Percentiles rank a stretch among this genome's conserved stretches.
Conservation (phyloP, 2,797 vertebrate genomes). For the Micromesistius poutassou region DNA sequence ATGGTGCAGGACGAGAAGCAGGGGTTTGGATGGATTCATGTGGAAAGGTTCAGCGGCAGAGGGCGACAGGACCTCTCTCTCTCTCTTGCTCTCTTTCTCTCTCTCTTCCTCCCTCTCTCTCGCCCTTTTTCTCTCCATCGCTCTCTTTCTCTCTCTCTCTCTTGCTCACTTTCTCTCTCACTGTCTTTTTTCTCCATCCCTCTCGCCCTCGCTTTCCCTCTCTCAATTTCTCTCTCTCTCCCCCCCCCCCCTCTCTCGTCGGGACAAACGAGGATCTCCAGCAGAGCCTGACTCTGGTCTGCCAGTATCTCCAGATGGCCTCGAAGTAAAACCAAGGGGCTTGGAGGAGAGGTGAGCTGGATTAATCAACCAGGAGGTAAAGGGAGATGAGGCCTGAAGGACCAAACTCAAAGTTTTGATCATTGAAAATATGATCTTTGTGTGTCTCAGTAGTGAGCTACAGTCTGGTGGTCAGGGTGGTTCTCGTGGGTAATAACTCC, state of each 20-base stretch:
- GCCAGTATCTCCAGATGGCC: slow-evolving; percentile 3
- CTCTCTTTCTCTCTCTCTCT: background rate
- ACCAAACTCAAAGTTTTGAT: slow-evolving; percentile 2
- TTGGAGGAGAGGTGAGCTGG: slow-evolving; percentile 6
- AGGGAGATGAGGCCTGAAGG: slow-evolving; percentile 17
- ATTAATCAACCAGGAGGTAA: background rate
- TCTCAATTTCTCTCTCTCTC: background rate
- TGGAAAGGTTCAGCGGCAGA: background rate
- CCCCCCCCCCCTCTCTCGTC: background rate
- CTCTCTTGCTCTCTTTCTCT: background rate
- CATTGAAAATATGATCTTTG: background rate
- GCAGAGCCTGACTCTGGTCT: slow-evolving; percentile 11
- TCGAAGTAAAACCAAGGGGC: slow-evolving; percentile 4
- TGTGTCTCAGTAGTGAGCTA: background rate
- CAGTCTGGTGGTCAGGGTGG: background rate
- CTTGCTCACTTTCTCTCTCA: background rate
- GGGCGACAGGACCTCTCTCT: background rate
- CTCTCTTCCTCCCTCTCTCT: background rate
- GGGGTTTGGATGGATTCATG: background rate
- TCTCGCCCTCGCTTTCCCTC: background rate
- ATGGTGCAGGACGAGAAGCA: background rate
- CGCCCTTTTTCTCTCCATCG: background rate
- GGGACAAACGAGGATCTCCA: background rate
- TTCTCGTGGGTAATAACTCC: background rate
- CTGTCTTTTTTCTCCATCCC: background rate